phyloP scores from a whole-genome alignment of 2,888 invertebrate species.

The Pinctada fucata region DNA sequence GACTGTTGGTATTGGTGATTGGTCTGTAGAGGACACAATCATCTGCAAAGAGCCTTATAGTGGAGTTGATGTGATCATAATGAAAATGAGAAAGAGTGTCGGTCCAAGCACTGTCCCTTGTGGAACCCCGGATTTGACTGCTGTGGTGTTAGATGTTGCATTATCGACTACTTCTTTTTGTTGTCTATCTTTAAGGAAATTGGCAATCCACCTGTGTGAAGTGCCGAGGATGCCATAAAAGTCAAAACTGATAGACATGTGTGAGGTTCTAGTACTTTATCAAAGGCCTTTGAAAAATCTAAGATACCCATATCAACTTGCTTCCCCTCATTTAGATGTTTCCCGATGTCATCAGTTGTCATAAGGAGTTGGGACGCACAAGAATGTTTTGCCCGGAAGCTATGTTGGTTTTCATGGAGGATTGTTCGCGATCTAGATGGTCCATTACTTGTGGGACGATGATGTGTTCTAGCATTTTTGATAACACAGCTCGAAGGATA shows the following conservation, averaged over 20 bases:
- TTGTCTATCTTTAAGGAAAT: slow-evolving; percentile 8
- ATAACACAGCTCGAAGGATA: slow-evolving; percentile 27
- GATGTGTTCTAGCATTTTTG: slow-evolving; percentile 39
- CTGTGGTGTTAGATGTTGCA: background rate
- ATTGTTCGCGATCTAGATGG: slow-evolving; percentile 10
- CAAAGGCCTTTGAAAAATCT: slow-evolving; percentile 28
- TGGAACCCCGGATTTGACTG: slow-evolving; percentile 9
- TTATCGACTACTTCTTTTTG: slow-evolving; percentile 1
- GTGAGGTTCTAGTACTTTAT: slow-evolving; percentile 3
- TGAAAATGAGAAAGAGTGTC: slow-evolving; percentile 13
- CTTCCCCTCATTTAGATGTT: slow-evolving; percentile 28
- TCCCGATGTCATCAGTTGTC: slow-evolving; percentile 36
- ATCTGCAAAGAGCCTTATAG: slow-evolving; percentile 16
- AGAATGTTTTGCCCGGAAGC: slow-evolving; percentile 12
- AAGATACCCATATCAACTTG: slow-evolving; percentile 34
- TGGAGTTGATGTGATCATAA: background rate
- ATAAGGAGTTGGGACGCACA: slow-evolving; percentile 45
- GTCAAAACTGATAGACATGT: background rate
- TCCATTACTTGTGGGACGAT: slow-evolving; percentile 40
- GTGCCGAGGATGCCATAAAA: slow-evolving; percentile 3
- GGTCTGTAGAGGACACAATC: slow-evolving; percentile 16
- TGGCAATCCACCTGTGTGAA: background rate
- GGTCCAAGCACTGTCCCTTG: slow-evolving; percentile 16
- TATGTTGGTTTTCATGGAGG: slow-evolving; percentile 37
- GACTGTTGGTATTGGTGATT: background rate